Percentiles rank a stretch among this genome's conserved stretches.
Evolutionary conservation across 2,113 vertebrate genomes (phyloP).

Genomic region (Macaca fascicularis): DNA sequence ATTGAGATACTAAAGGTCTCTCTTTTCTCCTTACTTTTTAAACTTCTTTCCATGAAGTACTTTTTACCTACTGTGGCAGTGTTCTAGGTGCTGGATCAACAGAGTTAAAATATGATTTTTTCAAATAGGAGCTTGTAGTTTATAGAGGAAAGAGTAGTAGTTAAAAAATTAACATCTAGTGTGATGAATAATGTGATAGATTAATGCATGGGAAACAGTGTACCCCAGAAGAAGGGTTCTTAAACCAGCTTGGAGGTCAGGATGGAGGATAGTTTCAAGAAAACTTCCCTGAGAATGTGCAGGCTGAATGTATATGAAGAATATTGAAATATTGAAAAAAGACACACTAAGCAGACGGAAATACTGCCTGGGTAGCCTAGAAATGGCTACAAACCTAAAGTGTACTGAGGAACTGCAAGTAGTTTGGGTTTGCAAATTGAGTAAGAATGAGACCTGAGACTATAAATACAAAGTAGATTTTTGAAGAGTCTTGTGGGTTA

Average conservation of each 20-base stretch:
- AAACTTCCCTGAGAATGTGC: neutral
- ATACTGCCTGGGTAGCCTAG: neutral
- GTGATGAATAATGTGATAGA: neutral
- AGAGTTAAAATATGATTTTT: neutral
- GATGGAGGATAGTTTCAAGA: too few relatives aligned
- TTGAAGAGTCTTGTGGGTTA: neutral
- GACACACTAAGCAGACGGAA: neutral
- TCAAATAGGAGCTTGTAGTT: neutral
- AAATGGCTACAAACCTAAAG: neutral
- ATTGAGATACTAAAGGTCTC: neutral
- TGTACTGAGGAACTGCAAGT: neutral
- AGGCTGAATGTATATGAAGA: neutral
- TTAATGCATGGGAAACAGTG: too few relatives aligned
- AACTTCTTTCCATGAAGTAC: neutral
- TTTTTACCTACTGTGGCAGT: neutral
- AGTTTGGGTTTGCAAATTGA: neutral
- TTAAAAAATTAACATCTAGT: neutral
- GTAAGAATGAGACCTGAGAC: neutral
- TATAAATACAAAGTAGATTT: neutral
- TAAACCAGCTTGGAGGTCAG: neutral
- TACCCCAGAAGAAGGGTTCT: neutral
- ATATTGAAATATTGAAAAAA: neutral
- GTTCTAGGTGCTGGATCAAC: conserved; percentile 2
- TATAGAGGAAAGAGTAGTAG: neutral
- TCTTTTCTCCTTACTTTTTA: neutral